Base-by-base conservation (phyloP, 2,113 vertebrate species). In the Hyla sarda region DNA sequence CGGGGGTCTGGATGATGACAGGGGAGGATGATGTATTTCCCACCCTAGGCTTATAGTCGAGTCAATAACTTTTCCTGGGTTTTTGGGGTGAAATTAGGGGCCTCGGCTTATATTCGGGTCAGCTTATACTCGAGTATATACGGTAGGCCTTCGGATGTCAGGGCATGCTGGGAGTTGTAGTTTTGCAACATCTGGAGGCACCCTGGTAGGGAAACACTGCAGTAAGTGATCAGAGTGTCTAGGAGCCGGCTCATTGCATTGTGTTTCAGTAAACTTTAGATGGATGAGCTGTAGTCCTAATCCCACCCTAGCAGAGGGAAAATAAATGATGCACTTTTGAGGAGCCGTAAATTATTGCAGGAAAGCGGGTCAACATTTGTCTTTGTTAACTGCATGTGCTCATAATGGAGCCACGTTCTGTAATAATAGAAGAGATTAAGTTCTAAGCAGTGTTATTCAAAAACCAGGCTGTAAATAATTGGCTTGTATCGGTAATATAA, bases 241-340 rank as follows among this genome's bases (percentile, higher is more conserved):
- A n/a, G 41, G 2, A 76, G 73, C 34, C 21, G 34, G 25, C 41
- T 72, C 67, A 56, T 10, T 16, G 30, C 30, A 11, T 47, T 11
- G 1, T 19, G 58, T 72, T 83, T 67, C 82, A 71, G 30, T 48
- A 83, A 83, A 83, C 65, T 71, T 83, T 83, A 72, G 82, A 83
- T 83, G 69, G 82, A 83, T 83, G 82, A 34, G 30, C 30, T 54
- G 71, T 17, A 56, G 41, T 45, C 23, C 2, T 80, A 82, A 47
- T 82, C 41, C 34, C 60, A 30, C 19, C 58, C 60, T 45, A 45
- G 67, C 79, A 45, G 45, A 83, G 32, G 50, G 48, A 56, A 71
- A 83, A 83, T 83, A 50, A 83, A 83, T 83, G 65, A 50, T 37
- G 82, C 23, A 8, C 65, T 72, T 16, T 83, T 23, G 41, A 65